Evolutionary conservation across 2,888 invertebrate species (phyloP).

Genomic region (Oscheius sp.): DNA sequence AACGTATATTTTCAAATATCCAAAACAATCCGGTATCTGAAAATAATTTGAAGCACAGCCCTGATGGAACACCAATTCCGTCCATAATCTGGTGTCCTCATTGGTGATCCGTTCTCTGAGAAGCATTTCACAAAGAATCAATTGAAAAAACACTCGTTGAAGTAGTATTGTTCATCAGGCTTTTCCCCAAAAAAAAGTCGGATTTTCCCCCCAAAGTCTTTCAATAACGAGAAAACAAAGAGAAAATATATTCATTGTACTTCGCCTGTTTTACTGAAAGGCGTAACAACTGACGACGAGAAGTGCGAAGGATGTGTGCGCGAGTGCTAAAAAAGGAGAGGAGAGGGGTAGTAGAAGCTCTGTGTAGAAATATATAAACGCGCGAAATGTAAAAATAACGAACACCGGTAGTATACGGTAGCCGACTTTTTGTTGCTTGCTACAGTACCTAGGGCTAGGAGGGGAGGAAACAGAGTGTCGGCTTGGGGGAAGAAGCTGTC

Average conservation of each 20-base stretch:
- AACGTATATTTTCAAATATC: no score
- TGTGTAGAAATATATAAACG: background rate
- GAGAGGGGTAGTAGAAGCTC: background rate
- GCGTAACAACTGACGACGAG: constrained; percentile 6
- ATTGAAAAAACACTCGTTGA: no score
- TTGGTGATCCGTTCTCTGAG: no score
- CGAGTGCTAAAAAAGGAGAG: background rate
- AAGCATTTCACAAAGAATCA: no score
- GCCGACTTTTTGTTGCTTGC: constrained; percentile 17
- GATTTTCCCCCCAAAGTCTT: no score
- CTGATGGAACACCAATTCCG: no score
- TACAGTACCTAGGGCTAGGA: constrained; percentile 2
- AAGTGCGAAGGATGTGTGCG: background rate
- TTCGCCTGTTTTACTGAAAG: background rate
- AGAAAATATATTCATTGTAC: constrained; percentile 16
- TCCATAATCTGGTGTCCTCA: no score
- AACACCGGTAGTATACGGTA: constrained; percentile 23
- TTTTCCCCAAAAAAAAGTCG: no score
- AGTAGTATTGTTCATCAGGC: no score
- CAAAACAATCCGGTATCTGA: no score
- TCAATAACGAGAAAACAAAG: no score
- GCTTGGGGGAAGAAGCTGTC: constrained; percentile 8
- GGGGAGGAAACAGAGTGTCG: background rate
- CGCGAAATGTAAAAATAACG: background rate
- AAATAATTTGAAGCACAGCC: no score